phyloP scores from a whole-genome alignment of 1,140 invertebrate species.

The Atopsyche davidsoni region DNA sequence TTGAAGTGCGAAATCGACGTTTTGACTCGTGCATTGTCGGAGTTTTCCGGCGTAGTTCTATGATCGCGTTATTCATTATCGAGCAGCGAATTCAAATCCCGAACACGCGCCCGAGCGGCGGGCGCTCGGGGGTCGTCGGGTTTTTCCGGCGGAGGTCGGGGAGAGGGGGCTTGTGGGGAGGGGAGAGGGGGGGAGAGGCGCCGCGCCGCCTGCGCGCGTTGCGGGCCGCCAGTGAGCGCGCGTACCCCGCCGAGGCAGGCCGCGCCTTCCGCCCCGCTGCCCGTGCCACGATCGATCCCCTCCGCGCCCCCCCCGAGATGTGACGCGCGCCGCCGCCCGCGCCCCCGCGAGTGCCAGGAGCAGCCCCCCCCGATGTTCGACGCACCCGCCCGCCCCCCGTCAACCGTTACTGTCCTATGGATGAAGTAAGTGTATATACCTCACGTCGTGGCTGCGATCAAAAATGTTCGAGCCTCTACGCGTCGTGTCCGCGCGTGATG shows the following conservation, averaged over 20 bases:
- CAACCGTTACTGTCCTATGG: constrained; percentile 5
- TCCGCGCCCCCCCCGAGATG: background rate
- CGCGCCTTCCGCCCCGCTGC: constrained; percentile 10
- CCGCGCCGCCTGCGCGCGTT: constrained; percentile 10
- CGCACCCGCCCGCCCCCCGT: background rate
- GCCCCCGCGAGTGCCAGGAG: constrained; percentile 11
- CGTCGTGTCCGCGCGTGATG: no score
- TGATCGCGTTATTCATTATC: no score
- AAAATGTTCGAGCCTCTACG: no score
- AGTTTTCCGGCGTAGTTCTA: no score
- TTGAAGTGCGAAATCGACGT: no score
- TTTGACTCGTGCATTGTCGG: no score
- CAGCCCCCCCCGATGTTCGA: constrained; percentile 3
- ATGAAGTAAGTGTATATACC: constrained; percentile 10
- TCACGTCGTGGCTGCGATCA: no score
- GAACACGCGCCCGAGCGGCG: background rate
- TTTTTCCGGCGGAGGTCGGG: background rate
- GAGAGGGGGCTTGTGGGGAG: background rate
- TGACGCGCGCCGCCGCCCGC: constrained; percentile 8
- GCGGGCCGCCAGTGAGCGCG: constrained; percentile 27
- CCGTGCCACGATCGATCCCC: constrained; percentile 6
- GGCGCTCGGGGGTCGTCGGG: background rate
- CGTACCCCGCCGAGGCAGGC: constrained; percentile 26
- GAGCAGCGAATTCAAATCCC: no score
- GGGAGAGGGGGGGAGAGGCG: background rate